phyloP scores from a whole-genome alignment of 2,113 vertebrate genomes.

The Henicopernis longicauda region DNA sequence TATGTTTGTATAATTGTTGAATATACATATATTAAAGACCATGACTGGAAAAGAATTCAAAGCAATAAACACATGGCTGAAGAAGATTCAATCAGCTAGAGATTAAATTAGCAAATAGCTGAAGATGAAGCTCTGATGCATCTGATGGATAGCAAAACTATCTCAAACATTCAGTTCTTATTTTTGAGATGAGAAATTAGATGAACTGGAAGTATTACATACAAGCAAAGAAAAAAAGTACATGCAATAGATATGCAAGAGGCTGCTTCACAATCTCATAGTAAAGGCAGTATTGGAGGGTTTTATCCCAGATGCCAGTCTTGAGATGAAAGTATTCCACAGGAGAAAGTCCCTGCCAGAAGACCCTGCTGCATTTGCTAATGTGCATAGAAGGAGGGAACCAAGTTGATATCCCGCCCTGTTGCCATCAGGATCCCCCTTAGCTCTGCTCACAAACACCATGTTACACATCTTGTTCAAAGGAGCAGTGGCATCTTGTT shows the following conservation, averaged over 20 bases:
- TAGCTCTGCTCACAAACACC: not conserved
- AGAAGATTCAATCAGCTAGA: not conserved
- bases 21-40: not conserved
- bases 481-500: not conserved
- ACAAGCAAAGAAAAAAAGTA: not conserved
- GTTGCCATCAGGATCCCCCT: not conserved
- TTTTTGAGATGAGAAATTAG: not conserved
- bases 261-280: not conserved
- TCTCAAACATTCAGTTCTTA: not conserved
- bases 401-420: not conserved
- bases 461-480: not conserved
- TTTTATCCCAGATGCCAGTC: not conserved
- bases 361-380: not conserved
- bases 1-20: not conserved
- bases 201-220: not conserved
- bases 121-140: not conserved
- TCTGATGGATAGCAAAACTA: not conserved
- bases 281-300: not conserved
- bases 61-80: not conserved
- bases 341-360: not conserved
- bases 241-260: not conserved
- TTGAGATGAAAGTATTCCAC: not conserved
- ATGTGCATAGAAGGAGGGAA: not conserved
- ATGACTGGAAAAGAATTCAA: not conserved
- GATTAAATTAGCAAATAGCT: not conserved